These are phyloP conservation scores for Epirrhoe alternata DNA, from an alignment of 2,888 invertebrate species.

Conservation along the genomic window DNA sequence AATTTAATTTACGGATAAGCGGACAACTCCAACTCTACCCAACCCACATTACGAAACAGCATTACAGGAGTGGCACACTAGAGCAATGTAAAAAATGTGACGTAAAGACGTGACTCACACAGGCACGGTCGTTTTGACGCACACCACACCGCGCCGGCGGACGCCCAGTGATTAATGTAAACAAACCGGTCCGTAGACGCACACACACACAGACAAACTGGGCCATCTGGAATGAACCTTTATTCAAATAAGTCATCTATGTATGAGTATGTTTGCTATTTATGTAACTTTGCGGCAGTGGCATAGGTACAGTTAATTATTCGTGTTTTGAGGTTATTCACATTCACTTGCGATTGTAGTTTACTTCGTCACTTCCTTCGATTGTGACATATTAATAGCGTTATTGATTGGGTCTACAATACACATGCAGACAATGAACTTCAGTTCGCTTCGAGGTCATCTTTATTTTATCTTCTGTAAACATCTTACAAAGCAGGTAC, in stretches of 20 bases:
- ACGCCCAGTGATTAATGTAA: constrained; percentile 73
- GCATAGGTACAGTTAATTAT: constrained; percentile 40
- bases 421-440: constrained; percentile 3
- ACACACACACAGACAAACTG: constrained; percentile 61
- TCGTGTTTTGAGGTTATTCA: constrained; percentile 37
- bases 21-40: constrained; percentile 35
- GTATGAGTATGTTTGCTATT: constrained; percentile 39
- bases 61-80: constrained; percentile 54
- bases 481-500: constrained; percentile 18
- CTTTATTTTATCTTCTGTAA: not conserved
- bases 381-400: constrained; percentile 13
- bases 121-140: constrained; percentile 53
- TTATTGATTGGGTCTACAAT: constrained; percentile 1
- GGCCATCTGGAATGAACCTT: constrained; percentile 72
- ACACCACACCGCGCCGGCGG: constrained; percentile 53
- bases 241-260: constrained; percentile 46
- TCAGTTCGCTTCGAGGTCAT: not conserved
- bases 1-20: not conserved
- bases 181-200: constrained; percentile 74
- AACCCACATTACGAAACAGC: constrained; percentile 52
- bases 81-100: constrained; percentile 79
- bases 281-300: constrained; percentile 40
- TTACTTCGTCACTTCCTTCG: constrained; percentile 16
- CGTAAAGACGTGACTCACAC: constrained; percentile 78
- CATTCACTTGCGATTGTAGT: constrained; percentile 29